Evolutionary conservation across 1,140 invertebrate genomes (phyloP).

Genomic region (Ditylenchus dipsaci): DNA sequence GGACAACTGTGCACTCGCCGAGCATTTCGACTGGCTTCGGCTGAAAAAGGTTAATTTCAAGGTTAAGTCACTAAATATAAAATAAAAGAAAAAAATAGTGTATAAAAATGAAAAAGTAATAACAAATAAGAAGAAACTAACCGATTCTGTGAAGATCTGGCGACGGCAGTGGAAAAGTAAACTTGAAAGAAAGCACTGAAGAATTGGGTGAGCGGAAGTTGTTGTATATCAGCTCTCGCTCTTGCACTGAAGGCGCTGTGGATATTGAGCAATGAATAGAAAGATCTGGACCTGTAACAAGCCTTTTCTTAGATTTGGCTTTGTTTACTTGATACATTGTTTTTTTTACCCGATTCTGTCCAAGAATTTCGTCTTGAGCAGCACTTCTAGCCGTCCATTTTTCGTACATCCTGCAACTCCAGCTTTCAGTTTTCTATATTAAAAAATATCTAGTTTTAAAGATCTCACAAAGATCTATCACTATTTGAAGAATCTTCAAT

Average conservation of each 20-base stretch:
- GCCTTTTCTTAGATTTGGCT: not conserved
- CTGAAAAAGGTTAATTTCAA: no score
- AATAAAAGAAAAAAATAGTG: no score
- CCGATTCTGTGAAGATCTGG: conserved; percentile 47
- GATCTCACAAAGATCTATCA: no score
- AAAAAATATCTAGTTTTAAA: no score
- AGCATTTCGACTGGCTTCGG: conserved; percentile 28
- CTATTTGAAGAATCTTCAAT: no score
- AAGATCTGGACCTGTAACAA: no score
- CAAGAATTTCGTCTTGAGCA: no score
- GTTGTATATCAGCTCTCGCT: conserved; percentile 44
- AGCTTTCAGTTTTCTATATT: not conserved
- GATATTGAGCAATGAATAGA: conserved; percentile 43
- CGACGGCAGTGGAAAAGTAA: conserved; percentile 20
- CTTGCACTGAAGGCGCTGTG: conserved; percentile 50
- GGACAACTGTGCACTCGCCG: conserved; percentile 40
- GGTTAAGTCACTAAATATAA: no score
- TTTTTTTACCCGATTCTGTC: no score
- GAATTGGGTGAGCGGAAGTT: conserved; percentile 50
- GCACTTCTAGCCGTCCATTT: conserved; percentile 7
- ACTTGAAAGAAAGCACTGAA: conserved; percentile 43
- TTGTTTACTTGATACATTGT: not conserved
- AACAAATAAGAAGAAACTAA: conserved; percentile 3
- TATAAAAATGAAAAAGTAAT: no score
- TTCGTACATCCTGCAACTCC: conserved; percentile 10